Conservation (phyloP, 2,888 invertebrate genomes). For the Peribatodes rhomboidaria region DNA sequence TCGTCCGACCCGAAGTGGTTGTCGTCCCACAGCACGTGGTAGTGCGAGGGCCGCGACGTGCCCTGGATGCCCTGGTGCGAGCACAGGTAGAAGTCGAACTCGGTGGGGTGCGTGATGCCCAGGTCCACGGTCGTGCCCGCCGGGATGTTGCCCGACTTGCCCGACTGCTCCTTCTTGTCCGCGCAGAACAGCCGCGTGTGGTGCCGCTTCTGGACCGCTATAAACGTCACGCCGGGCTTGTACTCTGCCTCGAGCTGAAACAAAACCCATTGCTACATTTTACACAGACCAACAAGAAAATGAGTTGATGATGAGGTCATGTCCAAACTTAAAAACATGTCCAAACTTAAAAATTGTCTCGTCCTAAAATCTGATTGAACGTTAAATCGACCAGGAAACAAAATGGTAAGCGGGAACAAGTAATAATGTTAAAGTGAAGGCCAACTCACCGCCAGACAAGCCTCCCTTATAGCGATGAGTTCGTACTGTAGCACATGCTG, state of each 20-base stretch:
- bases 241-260: constrained; percentile 97
- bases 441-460: constrained; percentile 90
- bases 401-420: no score
- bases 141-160: constrained; percentile 99
- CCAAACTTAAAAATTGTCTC: no score
- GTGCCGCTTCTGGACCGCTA: constrained; percentile 99
- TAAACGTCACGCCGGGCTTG: constrained; percentile 99
- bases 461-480: constrained; percentile 98
- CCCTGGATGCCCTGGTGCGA: constrained; percentile 99
- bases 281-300: no score
- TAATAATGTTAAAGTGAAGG: not conserved
- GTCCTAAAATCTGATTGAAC: no score
- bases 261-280: no score
- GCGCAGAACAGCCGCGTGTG: constrained; percentile 99
- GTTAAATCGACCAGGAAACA: no score
- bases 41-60: constrained; percentile 99
- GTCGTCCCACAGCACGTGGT: constrained; percentile 99
- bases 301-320: no score
- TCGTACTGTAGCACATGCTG: constrained; percentile 98
- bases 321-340: no score
- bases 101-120: constrained; percentile 99
- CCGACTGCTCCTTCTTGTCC: constrained; percentile 99
- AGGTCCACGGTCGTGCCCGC: constrained; percentile 99
- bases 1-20: constrained; percentile 99
- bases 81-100: constrained; percentile 99